These are phyloP conservation scores for Protosalanx chinensis DNA, from an alignment of 2,797 vertebrate genomes.

Conservation along the genomic window DNA sequence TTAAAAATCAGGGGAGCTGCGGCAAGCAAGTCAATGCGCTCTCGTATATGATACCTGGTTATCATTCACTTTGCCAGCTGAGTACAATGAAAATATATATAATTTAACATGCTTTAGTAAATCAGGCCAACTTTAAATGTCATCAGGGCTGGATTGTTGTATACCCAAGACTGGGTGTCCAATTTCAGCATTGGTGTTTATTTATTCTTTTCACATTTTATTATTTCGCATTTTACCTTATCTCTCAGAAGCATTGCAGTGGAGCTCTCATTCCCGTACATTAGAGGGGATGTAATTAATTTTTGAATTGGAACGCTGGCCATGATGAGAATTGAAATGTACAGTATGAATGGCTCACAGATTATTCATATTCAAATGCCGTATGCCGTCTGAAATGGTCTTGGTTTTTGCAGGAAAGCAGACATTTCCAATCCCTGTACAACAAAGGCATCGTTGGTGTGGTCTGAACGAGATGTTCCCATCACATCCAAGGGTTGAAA, in stretches of 20 bases:
- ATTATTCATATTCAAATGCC: slow-evolving; percentile 34
- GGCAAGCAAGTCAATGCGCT: slow-evolving; percentile 32
- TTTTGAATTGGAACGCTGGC: slow-evolving; percentile 28
- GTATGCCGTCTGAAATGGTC: slow-evolving; percentile 35
- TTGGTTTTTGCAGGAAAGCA: background rate
- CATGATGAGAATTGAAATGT: slow-evolving; percentile 40
- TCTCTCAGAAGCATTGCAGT: slow-evolving; percentile 45
- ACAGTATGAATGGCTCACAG: slow-evolving; percentile 18
- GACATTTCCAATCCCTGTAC: slow-evolving; percentile 18
- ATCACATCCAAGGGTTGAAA: background rate
- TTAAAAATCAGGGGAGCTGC: slow-evolving; percentile 50
- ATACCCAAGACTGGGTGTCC: slow-evolving; percentile 26
- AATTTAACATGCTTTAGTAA: slow-evolving; percentile 38
- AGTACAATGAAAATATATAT: slow-evolving; percentile 32
- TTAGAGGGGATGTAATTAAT: slow-evolving; percentile 41
- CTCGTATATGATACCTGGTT: slow-evolving; percentile 56
- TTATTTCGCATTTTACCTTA: slow-evolving; percentile 38
- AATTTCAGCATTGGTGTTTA: slow-evolving; percentile 45
- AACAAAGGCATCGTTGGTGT: background rate
- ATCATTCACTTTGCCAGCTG: slow-evolving; percentile 49
- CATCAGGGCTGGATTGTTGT: slow-evolving; percentile 18
- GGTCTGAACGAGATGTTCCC: background rate
- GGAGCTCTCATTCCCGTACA: slow-evolving; percentile 38
- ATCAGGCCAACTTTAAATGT: slow-evolving; percentile 38
- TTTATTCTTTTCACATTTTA: slow-evolving; percentile 43